A percentile compares a stretch with the other conserved stretches of the same genome.
These are phyloP conservation scores for Eurystomus glaucurus DNA, from an alignment of 2,797 vertebrate species.

Conservation along the genomic window DNA sequence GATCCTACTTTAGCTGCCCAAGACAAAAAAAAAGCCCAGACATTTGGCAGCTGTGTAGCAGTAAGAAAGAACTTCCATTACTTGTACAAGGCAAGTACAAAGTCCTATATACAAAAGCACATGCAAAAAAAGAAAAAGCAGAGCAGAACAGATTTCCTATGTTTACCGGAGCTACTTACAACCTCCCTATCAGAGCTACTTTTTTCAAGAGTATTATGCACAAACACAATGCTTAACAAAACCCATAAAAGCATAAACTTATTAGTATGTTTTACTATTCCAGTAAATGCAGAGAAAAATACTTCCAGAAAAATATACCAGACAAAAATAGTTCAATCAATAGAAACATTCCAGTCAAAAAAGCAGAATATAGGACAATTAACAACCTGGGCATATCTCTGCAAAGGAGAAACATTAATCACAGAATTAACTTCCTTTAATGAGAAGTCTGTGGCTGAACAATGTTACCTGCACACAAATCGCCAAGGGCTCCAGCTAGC, in stretches of 20 bases:
- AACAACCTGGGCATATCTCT: background rate
- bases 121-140: background rate
- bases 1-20: background rate
- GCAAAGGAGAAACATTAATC: background rate
- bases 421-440: background rate
- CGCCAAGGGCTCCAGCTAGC: conserved; percentile 89
- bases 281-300: background rate
- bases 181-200: background rate
- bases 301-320: background rate
- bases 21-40: background rate
- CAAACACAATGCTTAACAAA: background rate
- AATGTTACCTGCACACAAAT: conserved; percentile 86
- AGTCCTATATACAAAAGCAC: background rate
- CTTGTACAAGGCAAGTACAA: background rate
- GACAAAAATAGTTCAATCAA: background rate
- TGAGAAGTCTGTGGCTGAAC: background rate
- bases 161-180: background rate
- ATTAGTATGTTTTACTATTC: background rate
- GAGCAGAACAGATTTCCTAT: background rate
- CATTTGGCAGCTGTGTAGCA: background rate
- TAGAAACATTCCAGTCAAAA: background rate
- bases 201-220: background rate
- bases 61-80: background rate
- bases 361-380: background rate
- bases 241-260: background rate